A percentile compares a stretch with the other conserved stretches of the same genome.
phyloP scores from a whole-genome alignment of 2,888 invertebrate genomes.

The Ptilodon capucinus region DNA sequence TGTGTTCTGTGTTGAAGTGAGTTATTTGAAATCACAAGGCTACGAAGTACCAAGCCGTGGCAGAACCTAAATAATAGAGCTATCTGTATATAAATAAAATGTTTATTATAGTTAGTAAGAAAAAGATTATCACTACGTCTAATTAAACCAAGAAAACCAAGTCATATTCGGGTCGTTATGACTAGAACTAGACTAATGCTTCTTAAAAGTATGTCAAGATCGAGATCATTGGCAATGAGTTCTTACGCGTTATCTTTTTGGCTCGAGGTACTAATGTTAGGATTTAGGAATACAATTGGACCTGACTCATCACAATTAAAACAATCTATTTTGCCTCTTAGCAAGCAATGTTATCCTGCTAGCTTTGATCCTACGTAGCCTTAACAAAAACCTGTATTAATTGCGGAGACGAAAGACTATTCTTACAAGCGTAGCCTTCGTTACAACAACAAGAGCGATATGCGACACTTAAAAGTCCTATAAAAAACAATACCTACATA shows the following conservation, averaged over 20 bases:
- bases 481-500: too few relatives aligned
- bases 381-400: not conserved
- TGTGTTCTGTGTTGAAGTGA: slow-evolving; percentile 14
- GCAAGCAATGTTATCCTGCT: not conserved
- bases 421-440: slow-evolving; percentile 21
- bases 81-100: too few relatives aligned
- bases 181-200: not conserved
- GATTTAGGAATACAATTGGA: not conserved
- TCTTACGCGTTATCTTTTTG: not conserved
- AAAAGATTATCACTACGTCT: too few relatives aligned
- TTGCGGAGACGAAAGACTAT: slow-evolving; percentile 4
- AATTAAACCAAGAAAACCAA: not conserved
- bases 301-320: not conserved
- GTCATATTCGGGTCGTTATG: not conserved
- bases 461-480: slow-evolving; percentile 6
- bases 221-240: not conserved
- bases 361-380: not conserved
- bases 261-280: not conserved
- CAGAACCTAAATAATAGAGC: not conserved
- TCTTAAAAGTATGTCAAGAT: not conserved
- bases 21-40: slow-evolving; percentile 13
- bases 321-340: not conserved
- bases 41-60: slow-evolving; percentile 7
- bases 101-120: too few relatives aligned
- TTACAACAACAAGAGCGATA: slow-evolving; percentile 26